phyloP scores from a whole-genome alignment of 2,113 vertebrate species.

The Nyctereutes procyonoides region DNA sequence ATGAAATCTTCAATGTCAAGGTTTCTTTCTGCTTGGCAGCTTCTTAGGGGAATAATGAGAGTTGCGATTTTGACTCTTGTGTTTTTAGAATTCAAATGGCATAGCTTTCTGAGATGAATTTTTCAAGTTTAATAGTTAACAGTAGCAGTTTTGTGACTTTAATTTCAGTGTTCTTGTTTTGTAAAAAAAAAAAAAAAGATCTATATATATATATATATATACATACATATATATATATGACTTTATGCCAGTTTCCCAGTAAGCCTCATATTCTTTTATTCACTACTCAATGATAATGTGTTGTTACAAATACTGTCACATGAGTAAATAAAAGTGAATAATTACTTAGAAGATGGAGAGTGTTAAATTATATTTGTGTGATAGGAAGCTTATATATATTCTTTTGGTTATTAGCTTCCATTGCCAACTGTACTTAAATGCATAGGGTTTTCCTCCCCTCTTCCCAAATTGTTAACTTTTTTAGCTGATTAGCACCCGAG shows the following conservation, averaged over 20 bases:
- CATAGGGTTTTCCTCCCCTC: constrained; percentile 47
- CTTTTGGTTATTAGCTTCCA: constrained; percentile 73
- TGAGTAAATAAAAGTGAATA: constrained; percentile 66
- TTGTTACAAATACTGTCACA: constrained; percentile 64
- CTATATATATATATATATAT: background rate
- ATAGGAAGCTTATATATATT: constrained; percentile 68
- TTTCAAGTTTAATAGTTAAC: constrained; percentile 64
- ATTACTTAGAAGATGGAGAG: constrained; percentile 66
- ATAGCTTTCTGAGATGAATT: constrained; percentile 70
- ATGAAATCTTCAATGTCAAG: constrained; percentile 57
- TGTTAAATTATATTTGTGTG: constrained; percentile 66
- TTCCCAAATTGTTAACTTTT: constrained; percentile 61
- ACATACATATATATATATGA: constrained; percentile 35
- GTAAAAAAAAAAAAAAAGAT: constrained; percentile 6
- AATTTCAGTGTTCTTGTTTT: constrained; percentile 72
- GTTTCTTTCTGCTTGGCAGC: constrained; percentile 72
- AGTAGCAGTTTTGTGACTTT: constrained; percentile 70
- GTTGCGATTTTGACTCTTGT: constrained; percentile 68
- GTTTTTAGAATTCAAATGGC: constrained; percentile 72
- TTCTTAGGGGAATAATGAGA: constrained; percentile 68
- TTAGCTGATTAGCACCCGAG: constrained; percentile 67
- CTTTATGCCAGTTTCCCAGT: constrained; percentile 79
- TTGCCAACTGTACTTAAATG: constrained; percentile 74
- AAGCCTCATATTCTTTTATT: constrained; percentile 71
- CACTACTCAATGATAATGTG: constrained; percentile 53